These are phyloP conservation scores for Aphelocoma californica DNA, from an alignment of 2,797 vertebrate species.

Conservation along the genomic window DNA sequence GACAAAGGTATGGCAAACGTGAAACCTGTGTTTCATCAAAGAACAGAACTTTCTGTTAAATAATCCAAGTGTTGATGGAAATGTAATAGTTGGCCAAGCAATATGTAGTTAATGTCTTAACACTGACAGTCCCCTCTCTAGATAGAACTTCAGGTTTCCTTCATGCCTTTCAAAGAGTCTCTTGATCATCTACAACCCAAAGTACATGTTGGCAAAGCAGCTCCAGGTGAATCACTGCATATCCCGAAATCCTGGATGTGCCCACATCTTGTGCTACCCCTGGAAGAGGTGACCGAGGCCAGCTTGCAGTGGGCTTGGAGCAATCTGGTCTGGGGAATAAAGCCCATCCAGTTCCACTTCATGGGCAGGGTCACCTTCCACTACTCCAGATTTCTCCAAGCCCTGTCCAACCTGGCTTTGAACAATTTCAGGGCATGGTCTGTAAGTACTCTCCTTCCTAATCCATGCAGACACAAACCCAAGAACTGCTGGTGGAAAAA, in stretches of 20 bases:
- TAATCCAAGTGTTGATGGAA: not conserved
- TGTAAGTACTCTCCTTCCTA: not conserved
- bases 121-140: too few relatives aligned
- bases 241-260: not conserved
- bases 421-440: too few relatives aligned
- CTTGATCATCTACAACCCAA: not conserved
- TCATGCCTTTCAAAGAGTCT: not conserved
- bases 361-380: not conserved
- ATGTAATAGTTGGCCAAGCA: not conserved
- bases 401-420: not conserved
- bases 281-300: not conserved
- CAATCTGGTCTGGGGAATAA: not conserved
- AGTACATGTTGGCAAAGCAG: not conserved
- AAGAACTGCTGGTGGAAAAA: not conserved
- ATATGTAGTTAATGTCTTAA: not conserved
- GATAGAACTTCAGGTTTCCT: not conserved
- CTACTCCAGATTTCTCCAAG: not conserved
- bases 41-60: not conserved
- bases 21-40: not conserved
- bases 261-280: not conserved
- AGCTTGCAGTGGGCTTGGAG: not conserved
- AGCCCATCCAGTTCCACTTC: not conserved
- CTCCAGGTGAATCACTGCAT: not conserved
- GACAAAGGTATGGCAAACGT: not conserved
- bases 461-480: not conserved